Evolutionary conservation across 2,888 invertebrate species (phyloP).

Genomic region (Trisateles emortualis): DNA sequence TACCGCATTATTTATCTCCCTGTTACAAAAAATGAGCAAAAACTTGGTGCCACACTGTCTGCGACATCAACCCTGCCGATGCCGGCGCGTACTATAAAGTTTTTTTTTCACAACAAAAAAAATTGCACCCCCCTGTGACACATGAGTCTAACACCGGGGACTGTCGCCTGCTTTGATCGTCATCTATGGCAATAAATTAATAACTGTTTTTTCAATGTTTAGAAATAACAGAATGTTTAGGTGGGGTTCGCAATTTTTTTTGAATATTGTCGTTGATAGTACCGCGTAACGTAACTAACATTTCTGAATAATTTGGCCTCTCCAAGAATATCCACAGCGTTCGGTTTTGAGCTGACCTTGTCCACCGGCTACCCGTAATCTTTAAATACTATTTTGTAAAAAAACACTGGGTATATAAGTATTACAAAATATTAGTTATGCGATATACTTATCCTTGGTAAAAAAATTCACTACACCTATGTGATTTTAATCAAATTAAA

Average conservation of each 20-base stretch:
- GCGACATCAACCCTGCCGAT: constrained; percentile 51
- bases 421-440: too few relatives aligned
- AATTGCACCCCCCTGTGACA: constrained; percentile 60
- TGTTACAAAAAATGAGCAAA: constrained; percentile 61
- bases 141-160: constrained; percentile 59
- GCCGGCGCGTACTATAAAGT: constrained; percentile 59
- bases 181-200: constrained; percentile 61
- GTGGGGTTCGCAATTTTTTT: not conserved
- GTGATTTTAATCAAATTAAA: too few relatives aligned
- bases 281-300: too few relatives aligned
- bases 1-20: constrained; percentile 27
- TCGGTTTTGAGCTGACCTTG: too few relatives aligned
- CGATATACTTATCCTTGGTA: too few relatives aligned
- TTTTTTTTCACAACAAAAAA: constrained; percentile 67
- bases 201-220: constrained; percentile 48
- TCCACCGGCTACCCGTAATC: too few relatives aligned
- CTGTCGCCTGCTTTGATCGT: constrained; percentile 69
- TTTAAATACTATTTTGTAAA: too few relatives aligned
- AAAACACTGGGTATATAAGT: too few relatives aligned
- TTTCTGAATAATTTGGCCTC: too few relatives aligned
- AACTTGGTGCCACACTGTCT: constrained; percentile 79
- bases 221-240: constrained; percentile 32
- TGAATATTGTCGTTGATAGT: too few relatives aligned
- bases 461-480: too few relatives aligned
- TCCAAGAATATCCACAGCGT: too few relatives aligned